Percentiles rank a stretch among this genome's conserved stretches.
Conservation (phyloP, 2,797 vertebrate genomes). For the Crocidura indochinensis region DNA sequence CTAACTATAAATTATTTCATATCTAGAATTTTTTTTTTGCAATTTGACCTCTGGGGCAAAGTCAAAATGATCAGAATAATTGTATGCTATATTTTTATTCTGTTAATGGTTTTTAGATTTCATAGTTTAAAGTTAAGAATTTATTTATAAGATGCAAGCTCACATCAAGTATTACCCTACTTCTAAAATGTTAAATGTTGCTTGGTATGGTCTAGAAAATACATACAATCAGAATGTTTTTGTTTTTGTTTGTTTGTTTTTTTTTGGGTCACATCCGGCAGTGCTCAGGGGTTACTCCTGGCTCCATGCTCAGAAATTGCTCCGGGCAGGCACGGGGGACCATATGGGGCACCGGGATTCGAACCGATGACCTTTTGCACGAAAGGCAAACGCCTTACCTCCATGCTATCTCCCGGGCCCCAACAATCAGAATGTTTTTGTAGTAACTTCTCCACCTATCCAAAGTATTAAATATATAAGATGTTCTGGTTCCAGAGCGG, state of each 20-base stretch:
- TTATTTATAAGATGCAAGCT: constrained; percentile 79
- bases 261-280: too few species aligned
- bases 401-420: too few species aligned
- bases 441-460: constrained; percentile 53
- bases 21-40: constrained; percentile 69
- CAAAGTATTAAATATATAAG: not conserved
- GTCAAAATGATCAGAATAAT: constrained; percentile 67
- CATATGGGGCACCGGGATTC: too few species aligned
- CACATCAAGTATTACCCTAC: constrained; percentile 50
- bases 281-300: too few species aligned
- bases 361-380: too few species aligned
- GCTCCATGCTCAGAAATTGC: too few species aligned
- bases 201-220: constrained; percentile 81
- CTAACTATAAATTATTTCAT: constrained; percentile 76
- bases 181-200: constrained; percentile 78
- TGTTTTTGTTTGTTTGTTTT: too few species aligned
- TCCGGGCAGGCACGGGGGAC: too few species aligned
- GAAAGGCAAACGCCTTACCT: too few species aligned
- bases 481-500: too few species aligned
- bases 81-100: constrained; percentile 78
- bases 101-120: constrained; percentile 79
- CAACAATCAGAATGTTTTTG: constrained; percentile 86
- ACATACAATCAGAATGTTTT: constrained; percentile 86
- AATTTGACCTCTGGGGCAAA: constrained; percentile 75
- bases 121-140: constrained; percentile 71